A percentile compares a stretch with the other conserved stretches of the same genome.
Conservation (phyloP, 2,113 vertebrate species). For the Poeciliopsis turrubarensis region DNA sequence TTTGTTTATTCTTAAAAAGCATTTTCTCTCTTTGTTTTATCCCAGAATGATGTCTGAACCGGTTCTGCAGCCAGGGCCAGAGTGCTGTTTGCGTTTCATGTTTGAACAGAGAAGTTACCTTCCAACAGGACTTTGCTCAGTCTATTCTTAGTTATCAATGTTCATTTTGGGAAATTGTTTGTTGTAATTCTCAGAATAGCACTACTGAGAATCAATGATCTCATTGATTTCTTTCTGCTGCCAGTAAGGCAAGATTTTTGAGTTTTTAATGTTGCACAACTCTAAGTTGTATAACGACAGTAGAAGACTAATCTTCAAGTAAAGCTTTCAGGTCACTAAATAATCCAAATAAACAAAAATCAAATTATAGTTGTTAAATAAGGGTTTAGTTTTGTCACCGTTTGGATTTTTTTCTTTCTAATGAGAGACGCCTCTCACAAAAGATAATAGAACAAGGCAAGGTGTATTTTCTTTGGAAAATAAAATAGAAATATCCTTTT, state of each 20-base stretch:
- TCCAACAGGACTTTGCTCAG: constrained; percentile 27
- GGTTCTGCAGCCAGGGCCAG: not conserved
- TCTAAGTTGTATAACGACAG: not conserved
- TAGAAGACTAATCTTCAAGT: not conserved
- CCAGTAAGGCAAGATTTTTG: not conserved
- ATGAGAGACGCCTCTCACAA: too few species aligned
- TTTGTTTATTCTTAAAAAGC: not conserved
- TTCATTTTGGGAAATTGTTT: constrained; percentile 20
- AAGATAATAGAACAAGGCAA: too few species aligned
- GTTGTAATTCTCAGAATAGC: constrained; percentile 15
- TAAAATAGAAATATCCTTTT: too few species aligned
- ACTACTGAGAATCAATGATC: not conserved
- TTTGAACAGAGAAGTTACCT: constrained; percentile 38
- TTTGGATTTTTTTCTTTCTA: too few species aligned
- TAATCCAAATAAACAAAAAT: not conserved
- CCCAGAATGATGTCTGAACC: not conserved
- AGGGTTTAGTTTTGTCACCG: too few species aligned
- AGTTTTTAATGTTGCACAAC: not conserved
- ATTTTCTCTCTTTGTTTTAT: not conserved
- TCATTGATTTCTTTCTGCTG: constrained; percentile 6
- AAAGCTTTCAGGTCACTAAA: not conserved
- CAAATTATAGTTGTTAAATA: not conserved
- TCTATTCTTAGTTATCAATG: constrained; percentile 50
- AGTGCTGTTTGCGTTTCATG: constrained; percentile 10
- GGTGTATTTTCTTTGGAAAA: too few species aligned